These are phyloP conservation scores for honey bee (Apis mellifera) DNA, from an alignment of 1,140 invertebrate species.

Conservation along the genomic window Amel_HAv3.1 CM009945.2:2616501-2617000, in stretches of 20 bases:
- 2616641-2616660: constrained; percentile 6
- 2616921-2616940: constrained; percentile 41
- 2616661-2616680: constrained; percentile 30
- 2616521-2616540: constrained; percentile 67
- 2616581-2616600: constrained; percentile 38
- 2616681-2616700: constrained; percentile 22
- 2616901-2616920: constrained; percentile 55
- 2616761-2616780: constrained; percentile 19
- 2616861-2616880: too few relatives aligned
- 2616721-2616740: constrained; percentile 45
- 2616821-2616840: constrained; percentile 43
- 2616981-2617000: constrained; percentile 20
- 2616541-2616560: constrained; percentile 54
- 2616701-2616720: constrained; percentile 41
- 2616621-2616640: constrained; percentile 29
- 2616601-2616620: constrained; percentile 50
- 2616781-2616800: background rate
- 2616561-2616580: constrained; percentile 19
- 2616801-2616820: constrained; percentile 36
- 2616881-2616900: constrained; percentile 61
- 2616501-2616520: constrained; percentile 71
- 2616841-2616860: constrained; percentile 11
- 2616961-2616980: constrained; percentile 21
- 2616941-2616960: constrained; percentile 12
- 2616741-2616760: constrained; percentile 39